Conservation (phyloP, 2,888 invertebrate species). For the Brachyptera risi region DNA sequence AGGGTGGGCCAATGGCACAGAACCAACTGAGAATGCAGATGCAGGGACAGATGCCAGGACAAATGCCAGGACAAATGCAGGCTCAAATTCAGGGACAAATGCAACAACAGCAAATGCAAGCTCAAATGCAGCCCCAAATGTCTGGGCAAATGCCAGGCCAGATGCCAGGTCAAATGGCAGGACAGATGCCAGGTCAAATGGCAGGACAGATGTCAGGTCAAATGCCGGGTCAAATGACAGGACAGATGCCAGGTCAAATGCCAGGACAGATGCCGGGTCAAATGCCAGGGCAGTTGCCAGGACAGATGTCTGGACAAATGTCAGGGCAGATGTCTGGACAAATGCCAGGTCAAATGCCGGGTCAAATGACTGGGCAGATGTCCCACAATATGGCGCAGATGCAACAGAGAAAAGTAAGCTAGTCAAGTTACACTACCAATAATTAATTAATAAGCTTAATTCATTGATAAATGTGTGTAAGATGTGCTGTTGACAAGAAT, state of each 20-base stretch:
- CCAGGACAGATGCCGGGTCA: conserved; percentile 43
- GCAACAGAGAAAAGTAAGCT: conserved; percentile 18
- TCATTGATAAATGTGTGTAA: background rate
- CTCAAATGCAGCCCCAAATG: conserved; percentile 30
- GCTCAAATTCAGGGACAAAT: conserved; percentile 40
- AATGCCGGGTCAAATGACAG: conserved; percentile 48
- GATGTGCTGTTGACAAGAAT: no score
- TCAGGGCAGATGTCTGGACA: conserved; percentile 44
- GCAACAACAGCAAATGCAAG: conserved; percentile 40
- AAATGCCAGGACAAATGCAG: conserved; percentile 50
- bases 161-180: conserved; percentile 49
- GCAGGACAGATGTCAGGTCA: conserved; percentile 44
- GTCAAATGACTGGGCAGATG: conserved; percentile 41
- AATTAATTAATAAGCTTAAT: no score
- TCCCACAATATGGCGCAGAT: conserved; percentile 29
- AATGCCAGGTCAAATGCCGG: conserved; percentile 44
- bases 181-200: conserved; percentile 44
- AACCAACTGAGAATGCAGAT: conserved; percentile 45
- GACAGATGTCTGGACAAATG: conserved; percentile 27
- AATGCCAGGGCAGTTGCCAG: conserved; percentile 40
- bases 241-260: conserved; percentile 44
- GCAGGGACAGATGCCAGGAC: conserved; percentile 46
- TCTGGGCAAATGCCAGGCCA: no score
- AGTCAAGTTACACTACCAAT: background rate
- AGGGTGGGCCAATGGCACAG: conserved; percentile 37